Base-by-base conservation (phyloP, 2,797 vertebrate genomes). In the Delichon dasypus region DNA sequence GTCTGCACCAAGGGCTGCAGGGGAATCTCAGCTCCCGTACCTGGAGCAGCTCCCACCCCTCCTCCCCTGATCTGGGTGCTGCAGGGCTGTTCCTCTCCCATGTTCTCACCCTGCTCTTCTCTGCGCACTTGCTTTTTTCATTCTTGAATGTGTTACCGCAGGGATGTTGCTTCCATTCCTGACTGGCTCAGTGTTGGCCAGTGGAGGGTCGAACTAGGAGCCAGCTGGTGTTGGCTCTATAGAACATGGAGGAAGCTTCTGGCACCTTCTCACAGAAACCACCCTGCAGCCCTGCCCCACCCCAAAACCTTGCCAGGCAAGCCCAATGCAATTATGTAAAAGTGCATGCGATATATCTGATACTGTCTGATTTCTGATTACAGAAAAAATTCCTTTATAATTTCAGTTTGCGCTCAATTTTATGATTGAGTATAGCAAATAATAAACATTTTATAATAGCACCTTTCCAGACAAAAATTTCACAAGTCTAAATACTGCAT, bases 31-130 rank as follows among this genome's bases (percentile, higher is more conserved):
- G 51, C 72, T 42, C 15, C 18, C 22, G 47, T 0, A 5, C 22
- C 15, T 32, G 40, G 4, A 54, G 30, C 22, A 42, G 2, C 20
- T 65, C n/a, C 51, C 53, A 2, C 38, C 45, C 12, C 3, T 21
- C 30, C 38, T 71, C 6, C 29, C 6, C 51, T 30, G 15, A 27
- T 26, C 10, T 32, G 8, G 13, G 40, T 60, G 34, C 30, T 20
- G 60, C 34, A 47, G 30, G 29, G 38, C 16, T 66, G 6, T 42
- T 66, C 34, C 40, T 62, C 25, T 47, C 51, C 4, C 15, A 3
- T 45, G 11, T 27, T 65, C 60, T 66, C 40, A 42, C 13, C 16
- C 8, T 0, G 0, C 13, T 64, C 21, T 77, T 65, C 60, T 38
- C 40, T 53, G 26, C 8, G 0, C 26, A 32, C 6, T 30, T 27